Percentiles rank a stretch among this genome's conserved stretches.
phyloP scores from a whole-genome alignment of 2,113 vertebrate genomes.

The Motacilla alba region DNA sequence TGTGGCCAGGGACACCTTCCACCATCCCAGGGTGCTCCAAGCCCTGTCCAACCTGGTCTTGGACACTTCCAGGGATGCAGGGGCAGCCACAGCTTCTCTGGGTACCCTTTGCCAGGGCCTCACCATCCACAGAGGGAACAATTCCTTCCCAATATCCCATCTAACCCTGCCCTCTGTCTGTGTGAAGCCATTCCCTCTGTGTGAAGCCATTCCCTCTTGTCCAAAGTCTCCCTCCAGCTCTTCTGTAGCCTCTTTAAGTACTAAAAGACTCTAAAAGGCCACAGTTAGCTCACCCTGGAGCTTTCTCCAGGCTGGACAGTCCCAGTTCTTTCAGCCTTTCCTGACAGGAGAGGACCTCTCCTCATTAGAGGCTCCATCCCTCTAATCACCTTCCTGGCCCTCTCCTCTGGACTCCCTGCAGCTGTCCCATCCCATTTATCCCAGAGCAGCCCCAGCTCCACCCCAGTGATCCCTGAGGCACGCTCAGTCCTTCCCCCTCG shows the following conservation, averaged over 20 bases:
- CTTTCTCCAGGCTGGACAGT: not conserved
- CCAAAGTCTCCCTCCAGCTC: not conserved
- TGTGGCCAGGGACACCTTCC: not conserved
- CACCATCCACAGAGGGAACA: fast-evolving
- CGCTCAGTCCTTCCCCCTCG: not conserved
- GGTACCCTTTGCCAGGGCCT: not conserved
- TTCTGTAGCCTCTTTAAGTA: not conserved
- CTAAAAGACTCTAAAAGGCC: not conserved
- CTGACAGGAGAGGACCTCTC: not conserved
- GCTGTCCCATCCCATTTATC: not conserved
- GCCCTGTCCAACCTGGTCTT: fast-evolving
- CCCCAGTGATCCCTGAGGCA: fast-evolving
- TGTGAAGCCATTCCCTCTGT: not conserved
- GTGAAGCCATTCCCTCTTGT: not conserved
- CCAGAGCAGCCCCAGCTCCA: not conserved
- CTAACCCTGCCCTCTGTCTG: not conserved
- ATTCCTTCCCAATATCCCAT: not conserved
- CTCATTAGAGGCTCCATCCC: not conserved
- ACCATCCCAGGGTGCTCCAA: fast-evolving
- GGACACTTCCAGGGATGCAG: not conserved
- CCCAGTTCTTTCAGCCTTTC: not conserved
- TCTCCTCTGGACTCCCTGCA: not conserved
- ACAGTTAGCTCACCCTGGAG: fast-evolving
- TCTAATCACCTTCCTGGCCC: not conserved
- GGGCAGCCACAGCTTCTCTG: not conserved